Conservation (phyloP, 1,140 invertebrate genomes). For the Ctenoplectra terminalis region DNA sequence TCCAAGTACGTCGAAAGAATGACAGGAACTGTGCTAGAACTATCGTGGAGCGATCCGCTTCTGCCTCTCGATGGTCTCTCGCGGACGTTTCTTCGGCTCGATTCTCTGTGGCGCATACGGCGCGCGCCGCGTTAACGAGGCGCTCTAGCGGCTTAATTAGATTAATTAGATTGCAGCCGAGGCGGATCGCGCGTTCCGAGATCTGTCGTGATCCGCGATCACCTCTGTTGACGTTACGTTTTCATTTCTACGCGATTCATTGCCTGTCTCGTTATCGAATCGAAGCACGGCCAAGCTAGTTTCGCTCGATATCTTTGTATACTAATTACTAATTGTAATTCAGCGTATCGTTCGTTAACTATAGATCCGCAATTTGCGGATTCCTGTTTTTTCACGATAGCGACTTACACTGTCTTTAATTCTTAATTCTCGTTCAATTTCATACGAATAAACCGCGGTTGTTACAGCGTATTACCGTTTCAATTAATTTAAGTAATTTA, state of each 20-base stretch:
- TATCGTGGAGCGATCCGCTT: constrained; percentile 46
- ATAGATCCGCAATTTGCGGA: too few relatives aligned
- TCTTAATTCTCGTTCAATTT: too few relatives aligned
- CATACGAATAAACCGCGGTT: too few relatives aligned
- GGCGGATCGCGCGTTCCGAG: constrained; percentile 53
- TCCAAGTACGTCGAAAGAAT: not conserved
- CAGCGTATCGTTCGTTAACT: too few relatives aligned
- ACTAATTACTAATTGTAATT: too few relatives aligned
- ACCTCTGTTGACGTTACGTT: constrained; percentile 21
- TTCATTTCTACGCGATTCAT: constrained; percentile 16
- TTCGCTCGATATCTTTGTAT: too few relatives aligned
- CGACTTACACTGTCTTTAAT: too few relatives aligned
- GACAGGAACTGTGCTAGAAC: constrained; percentile 24
- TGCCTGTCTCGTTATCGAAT: constrained; percentile 13
- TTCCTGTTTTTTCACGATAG: too few relatives aligned
- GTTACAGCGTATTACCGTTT: too few relatives aligned
- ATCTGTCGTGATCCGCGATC: constrained; percentile 48
- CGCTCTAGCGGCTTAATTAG: constrained; percentile 75
- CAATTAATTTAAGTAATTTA: too few relatives aligned
- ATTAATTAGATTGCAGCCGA: constrained; percentile 77
- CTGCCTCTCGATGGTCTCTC: constrained; percentile 24
- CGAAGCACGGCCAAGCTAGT: not conserved
- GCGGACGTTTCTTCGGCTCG: constrained; percentile 44
- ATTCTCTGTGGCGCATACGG: constrained; percentile 46
- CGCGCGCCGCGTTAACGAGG: constrained; percentile 72